Percentiles rank a stretch among this genome's conserved stretches.
Conservation (phyloP, 2,113 vertebrate species). For the Psammodynastes pulverulentus region DNA sequence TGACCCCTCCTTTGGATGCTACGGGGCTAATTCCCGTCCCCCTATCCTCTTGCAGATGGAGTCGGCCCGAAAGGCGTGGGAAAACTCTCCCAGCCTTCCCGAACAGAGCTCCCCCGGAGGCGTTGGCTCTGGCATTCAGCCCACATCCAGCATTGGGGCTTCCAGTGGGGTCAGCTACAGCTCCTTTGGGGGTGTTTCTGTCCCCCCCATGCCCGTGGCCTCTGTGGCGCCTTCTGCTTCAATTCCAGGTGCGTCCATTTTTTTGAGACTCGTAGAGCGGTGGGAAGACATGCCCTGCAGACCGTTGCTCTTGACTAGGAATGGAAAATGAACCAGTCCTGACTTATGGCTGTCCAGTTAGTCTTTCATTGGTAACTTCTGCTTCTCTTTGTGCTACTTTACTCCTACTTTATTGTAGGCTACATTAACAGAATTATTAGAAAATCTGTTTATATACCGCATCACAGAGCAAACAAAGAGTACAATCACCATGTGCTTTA, state of each 20-base stretch:
- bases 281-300: background rate
- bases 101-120: slow-evolving; percentile 92
- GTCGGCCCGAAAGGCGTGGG: slow-evolving; percentile 97
- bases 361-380: background rate
- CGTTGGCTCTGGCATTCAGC: slow-evolving; percentile 78
- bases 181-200: slow-evolving; percentile 93
- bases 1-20: background rate
- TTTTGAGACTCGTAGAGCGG: no score
- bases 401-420: no score
- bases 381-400: background rate
- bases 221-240: slow-evolving; percentile 97
- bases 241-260: slow-evolving; percentile 81
- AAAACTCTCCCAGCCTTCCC: slow-evolving; percentile 94
- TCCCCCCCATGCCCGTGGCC: slow-evolving; percentile 96
- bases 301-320: background rate
- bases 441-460: no score
- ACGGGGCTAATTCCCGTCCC: background rate
- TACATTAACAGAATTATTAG: no score
- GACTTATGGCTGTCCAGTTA: background rate
- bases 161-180: slow-evolving; percentile 94
- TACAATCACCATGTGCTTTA: no score
- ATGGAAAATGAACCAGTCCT: background rate
- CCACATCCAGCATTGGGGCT: slow-evolving; percentile 87
- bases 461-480: no score
- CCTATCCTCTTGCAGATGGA: slow-evolving; percentile 81